These are phyloP conservation scores for Erinaceus europaeus DNA, from an alignment of 2,113 vertebrate species.

Conservation along the genomic window DNA sequence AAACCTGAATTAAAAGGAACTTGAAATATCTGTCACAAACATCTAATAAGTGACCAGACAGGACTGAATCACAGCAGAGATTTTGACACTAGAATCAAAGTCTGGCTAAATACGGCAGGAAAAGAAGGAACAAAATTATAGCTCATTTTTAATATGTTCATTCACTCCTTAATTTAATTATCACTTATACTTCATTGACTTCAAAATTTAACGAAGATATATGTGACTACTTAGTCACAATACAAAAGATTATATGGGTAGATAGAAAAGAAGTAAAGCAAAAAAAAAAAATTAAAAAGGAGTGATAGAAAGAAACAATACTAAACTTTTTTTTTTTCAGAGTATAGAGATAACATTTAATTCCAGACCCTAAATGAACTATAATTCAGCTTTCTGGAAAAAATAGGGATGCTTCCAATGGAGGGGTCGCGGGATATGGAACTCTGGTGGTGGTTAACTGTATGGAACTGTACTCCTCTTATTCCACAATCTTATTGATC, in stretches of 20 bases:
- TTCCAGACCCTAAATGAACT: not conserved
- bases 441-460: too few relatives aligned
- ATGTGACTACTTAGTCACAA: not conserved
- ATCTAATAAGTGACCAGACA: not conserved
- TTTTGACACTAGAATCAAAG: not conserved
- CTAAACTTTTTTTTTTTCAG: not conserved
- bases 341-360: not conserved
- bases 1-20: not conserved
- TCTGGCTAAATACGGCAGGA: not conserved
- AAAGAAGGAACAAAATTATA: not conserved
- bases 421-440: too few relatives aligned
- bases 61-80: not conserved
- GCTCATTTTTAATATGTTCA: not conserved
- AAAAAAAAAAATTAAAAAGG: not conserved
- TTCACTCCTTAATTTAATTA: not conserved
- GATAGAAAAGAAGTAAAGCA: not conserved
- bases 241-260: not conserved
- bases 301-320: not conserved
- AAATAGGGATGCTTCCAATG: too few relatives aligned
- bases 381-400: not conserved
- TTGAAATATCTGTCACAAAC: not conserved
- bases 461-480: too few relatives aligned
- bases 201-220: not conserved
- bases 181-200: not conserved
- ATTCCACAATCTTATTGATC: too few relatives aligned